phyloP scores from a whole-genome alignment of 64 coral and sea anemone species.

The Montipora capricornis region DNA sequence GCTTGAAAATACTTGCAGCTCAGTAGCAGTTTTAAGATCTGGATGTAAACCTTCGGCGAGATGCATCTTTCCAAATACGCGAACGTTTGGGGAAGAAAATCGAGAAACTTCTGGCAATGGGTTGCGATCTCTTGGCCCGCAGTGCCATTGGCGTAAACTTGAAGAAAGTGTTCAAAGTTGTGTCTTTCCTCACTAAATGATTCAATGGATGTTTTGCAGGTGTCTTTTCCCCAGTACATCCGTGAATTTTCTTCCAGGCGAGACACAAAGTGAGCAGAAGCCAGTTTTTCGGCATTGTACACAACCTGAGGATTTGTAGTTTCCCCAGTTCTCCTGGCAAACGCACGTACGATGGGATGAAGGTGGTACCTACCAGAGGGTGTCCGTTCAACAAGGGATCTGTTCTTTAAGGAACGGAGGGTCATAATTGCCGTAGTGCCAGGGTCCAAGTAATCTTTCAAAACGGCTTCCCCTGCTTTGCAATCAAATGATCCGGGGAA shows the following conservation, averaged over 20 bases:
- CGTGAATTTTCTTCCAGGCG: conserved; percentile 4
- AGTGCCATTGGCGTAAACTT: neutral
- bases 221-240: conserved; percentile 30
- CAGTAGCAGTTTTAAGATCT: neutral
- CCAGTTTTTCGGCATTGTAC: neutral
- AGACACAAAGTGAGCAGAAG: conserved; percentile 26
- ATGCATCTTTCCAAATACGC: conserved; percentile 49
- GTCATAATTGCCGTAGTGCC: neutral
- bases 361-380: neutral
- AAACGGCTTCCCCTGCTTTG: neutral
- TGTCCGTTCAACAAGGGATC: neutral
- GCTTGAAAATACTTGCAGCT: neutral
- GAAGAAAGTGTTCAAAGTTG: conserved; percentile 56
- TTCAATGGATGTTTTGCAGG: conserved; percentile 48
- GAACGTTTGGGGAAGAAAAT: neutral
- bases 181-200: conserved; percentile 47
- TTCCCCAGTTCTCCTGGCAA: neutral
- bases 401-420: neutral
- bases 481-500: conserved; percentile 10
- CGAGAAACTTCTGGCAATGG: neutral
- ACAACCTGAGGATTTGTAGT: neutral
- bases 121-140: neutral
- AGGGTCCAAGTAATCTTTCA: neutral
- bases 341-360: conserved; percentile 30
- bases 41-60: neutral